These are phyloP conservation scores for Pheosia tremula DNA, from an alignment of 2,888 invertebrate species.

Conservation along the genomic window DNA sequence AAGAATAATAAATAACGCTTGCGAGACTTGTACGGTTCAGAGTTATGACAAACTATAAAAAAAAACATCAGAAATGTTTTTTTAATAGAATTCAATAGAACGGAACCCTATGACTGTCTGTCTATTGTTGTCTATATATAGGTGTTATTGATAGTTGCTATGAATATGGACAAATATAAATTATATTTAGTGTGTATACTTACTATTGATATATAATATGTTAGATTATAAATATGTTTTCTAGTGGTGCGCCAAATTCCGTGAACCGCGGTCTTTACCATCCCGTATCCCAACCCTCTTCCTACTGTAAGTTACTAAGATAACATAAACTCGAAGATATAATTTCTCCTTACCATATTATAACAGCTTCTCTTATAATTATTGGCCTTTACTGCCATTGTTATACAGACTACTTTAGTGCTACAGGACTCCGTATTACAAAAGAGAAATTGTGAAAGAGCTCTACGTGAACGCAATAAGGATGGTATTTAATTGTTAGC, in stretches of 20 bases:
- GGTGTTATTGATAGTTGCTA: no score
- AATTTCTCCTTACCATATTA: neutral
- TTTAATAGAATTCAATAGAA: no score
- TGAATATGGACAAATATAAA: no score
- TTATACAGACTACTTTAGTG: slow-evolving; percentile 18
- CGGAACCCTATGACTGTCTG: no score
- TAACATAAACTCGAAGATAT: slow-evolving; percentile 34
- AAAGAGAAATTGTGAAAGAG: neutral
- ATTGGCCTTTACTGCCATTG: slow-evolving; percentile 4
- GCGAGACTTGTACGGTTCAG: no score
- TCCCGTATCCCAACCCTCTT: slow-evolving; percentile 61
- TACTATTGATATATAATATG: neutral
- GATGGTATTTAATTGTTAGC: slow-evolving; percentile 18
- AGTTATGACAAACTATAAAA: no score
- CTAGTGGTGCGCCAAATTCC: neutral
- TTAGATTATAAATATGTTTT: neutral
- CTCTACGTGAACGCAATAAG: slow-evolving; percentile 19
- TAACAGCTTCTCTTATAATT: neutral
- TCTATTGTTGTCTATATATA: no score
- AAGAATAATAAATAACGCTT: no score
- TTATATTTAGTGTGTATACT: no score
- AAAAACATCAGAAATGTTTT: no score
- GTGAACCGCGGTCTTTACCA: slow-evolving; percentile 13
- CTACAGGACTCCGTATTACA: neutral
- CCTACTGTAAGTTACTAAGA: slow-evolving; percentile 52